These are phyloP conservation scores for Hanleya hanleyi DNA, from an alignment of 2,888 invertebrate species.

Conservation along the genomic window DNA sequence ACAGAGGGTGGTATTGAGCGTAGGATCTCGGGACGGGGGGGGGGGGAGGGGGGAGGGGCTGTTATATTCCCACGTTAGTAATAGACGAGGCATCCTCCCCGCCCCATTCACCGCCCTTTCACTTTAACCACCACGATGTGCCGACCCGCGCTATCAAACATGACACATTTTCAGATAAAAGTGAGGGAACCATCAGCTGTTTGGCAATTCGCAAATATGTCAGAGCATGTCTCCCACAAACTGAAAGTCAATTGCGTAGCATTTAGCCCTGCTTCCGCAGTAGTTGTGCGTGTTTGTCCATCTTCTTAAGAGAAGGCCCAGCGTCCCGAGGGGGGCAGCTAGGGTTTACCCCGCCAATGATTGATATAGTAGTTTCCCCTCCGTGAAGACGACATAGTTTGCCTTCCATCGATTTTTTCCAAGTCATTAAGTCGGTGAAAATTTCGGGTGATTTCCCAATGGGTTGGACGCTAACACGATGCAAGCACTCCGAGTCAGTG, in stretches of 20 bases:
- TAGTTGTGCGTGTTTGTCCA: background rate
- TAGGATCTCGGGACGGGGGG: too few species aligned
- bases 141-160: too few species aligned
- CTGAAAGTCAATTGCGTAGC: too few species aligned
- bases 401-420: constrained; percentile 3
- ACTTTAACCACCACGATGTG: too few species aligned
- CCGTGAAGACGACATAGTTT: background rate
- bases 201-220: too few species aligned
- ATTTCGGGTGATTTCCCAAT: constrained; percentile 7
- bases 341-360: constrained; percentile 1
- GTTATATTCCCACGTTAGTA: too few species aligned
- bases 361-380: background rate
- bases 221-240: too few species aligned
- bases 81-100: too few species aligned
- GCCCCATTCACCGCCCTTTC: too few species aligned
- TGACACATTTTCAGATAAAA: too few species aligned
- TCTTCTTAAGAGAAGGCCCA: background rate
- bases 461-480: background rate
- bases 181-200: background rate
- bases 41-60: too few species aligned
- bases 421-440: constrained; percentile 10
- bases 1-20: too few species aligned
- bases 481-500: background rate
- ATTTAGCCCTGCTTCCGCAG: background rate
- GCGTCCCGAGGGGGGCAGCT: background rate